Percentiles rank a stretch among this genome's conserved stretches.
phyloP scores from a whole-genome alignment of 2,113 vertebrate genomes.

The Glaucidium brasilianum region DNA sequence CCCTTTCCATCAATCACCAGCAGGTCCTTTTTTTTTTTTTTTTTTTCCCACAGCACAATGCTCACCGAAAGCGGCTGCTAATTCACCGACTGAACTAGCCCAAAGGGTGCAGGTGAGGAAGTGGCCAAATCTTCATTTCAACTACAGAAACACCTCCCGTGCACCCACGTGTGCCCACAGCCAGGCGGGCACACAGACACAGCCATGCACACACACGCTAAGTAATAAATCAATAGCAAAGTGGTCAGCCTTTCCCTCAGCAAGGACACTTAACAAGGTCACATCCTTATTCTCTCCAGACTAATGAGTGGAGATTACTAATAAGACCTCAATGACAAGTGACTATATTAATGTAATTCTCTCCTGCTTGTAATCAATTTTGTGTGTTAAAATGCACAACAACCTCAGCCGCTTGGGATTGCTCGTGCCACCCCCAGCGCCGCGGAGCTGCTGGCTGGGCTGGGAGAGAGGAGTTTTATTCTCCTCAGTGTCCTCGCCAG shows the following conservation, averaged over 20 bases:
- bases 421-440: neutral
- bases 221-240: neutral
- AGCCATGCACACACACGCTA: fast-evolving
- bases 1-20: neutral
- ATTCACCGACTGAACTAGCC: neutral
- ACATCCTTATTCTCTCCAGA: slow-evolving; percentile 5
- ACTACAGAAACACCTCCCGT: neutral
- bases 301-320: slow-evolving; percentile 50
- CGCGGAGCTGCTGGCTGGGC: neutral
- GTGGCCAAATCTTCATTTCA: neutral
- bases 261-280: slow-evolving; percentile 42
- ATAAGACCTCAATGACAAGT: slow-evolving; percentile 49
- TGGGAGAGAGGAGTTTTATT: neutral
- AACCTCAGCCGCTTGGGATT: neutral
- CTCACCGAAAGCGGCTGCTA: fast-evolving
- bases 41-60: neutral
- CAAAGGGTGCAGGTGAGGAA: neutral
- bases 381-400: neutral
- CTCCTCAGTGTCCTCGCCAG: fast-evolving
- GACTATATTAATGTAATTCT: slow-evolving; percentile 52
- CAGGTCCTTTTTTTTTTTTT: neutral
- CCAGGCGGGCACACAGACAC: neutral
- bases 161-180: neutral
- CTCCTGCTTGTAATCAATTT: slow-evolving; percentile 34
- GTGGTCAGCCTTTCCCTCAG: neutral